phyloP scores from a whole-genome alignment of 2,113 vertebrate genomes.

The Abramis brama region DNA sequence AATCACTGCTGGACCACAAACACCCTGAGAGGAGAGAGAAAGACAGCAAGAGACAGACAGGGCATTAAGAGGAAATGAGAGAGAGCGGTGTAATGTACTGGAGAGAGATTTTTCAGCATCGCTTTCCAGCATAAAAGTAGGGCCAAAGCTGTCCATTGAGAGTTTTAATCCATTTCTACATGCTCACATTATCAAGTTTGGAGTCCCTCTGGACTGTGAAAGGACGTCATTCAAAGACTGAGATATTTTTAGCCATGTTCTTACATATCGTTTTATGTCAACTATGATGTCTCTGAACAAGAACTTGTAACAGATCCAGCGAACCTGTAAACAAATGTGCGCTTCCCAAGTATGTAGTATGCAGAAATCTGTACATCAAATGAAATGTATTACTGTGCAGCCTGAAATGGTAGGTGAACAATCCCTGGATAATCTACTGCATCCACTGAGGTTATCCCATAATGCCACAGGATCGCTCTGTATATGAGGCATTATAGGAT shows the following conservation, averaged over 20 bases:
- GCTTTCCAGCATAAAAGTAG: slow-evolving; percentile 12
- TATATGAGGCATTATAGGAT: neutral
- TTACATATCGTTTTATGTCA: neutral
- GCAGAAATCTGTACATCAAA: neutral
- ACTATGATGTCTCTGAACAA: neutral
- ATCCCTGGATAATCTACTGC: neutral
- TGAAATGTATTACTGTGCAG: neutral
- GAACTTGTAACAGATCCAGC: neutral
- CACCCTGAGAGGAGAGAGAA: slow-evolving; percentile 3
- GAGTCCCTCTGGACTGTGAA: neutral
- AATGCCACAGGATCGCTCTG: too few species aligned
- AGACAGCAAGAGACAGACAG: neutral
- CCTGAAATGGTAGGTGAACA: neutral
- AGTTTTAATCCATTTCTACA: slow-evolving; percentile 26
- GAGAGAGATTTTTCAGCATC: slow-evolving; percentile 12
- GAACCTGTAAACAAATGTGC: neutral
- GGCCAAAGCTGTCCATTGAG: slow-evolving; percentile 2
- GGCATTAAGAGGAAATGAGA: slow-evolving; percentile 32
- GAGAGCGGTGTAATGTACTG: neutral
- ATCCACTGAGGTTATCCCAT: neutral
- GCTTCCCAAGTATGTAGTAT: neutral
- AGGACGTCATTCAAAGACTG: neutral
- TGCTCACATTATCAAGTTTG: neutral
- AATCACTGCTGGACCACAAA: slow-evolving; percentile 48
- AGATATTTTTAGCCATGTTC: neutral